Evolutionary conservation across 1,140 invertebrate genomes (phyloP).

Genomic region (Pomphorhynchus laevis): DNA sequence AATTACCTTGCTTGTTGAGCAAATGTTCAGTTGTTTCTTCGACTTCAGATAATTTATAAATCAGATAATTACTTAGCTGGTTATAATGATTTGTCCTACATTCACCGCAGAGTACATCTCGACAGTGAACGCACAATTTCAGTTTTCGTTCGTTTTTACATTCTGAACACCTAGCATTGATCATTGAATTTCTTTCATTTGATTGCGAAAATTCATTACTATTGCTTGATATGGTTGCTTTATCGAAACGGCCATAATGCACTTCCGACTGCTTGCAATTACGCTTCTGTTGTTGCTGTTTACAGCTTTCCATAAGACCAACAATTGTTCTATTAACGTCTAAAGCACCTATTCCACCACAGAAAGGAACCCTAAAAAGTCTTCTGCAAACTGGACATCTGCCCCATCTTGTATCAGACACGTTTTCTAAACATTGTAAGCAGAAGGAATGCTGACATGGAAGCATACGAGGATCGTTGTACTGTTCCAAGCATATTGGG

Average conservation of each 20-base stretch:
- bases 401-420: conserved; percentile 7
- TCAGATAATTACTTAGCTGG: background rate
- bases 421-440: conserved; percentile 2
- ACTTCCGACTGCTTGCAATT: too few relatives aligned
- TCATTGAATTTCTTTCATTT: background rate
- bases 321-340: conserved; percentile 10
- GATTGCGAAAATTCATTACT: too few relatives aligned
- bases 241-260: too few relatives aligned
- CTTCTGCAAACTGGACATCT: conserved; percentile 8
- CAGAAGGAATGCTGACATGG: conserved; percentile 10
- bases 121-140: conserved; percentile 5
- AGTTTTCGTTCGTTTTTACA: conserved; percentile 6
- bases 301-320: conserved; percentile 5
- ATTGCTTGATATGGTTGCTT: too few relatives aligned
- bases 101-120: conserved; percentile 6
- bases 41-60: conserved; percentile 1
- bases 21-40: conserved; percentile 6
- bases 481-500: too few relatives aligned
- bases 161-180: conserved; percentile 6
- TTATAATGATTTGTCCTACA: conserved; percentile 6
- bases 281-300: background rate
- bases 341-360: conserved; percentile 5
- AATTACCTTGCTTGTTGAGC: conserved; percentile 2
- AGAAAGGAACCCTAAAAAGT: conserved; percentile 7
- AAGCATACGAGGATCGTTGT: too few relatives aligned